Base-by-base conservation (phyloP, 1,140 invertebrate species). In the Hestina assimilis region DNA sequence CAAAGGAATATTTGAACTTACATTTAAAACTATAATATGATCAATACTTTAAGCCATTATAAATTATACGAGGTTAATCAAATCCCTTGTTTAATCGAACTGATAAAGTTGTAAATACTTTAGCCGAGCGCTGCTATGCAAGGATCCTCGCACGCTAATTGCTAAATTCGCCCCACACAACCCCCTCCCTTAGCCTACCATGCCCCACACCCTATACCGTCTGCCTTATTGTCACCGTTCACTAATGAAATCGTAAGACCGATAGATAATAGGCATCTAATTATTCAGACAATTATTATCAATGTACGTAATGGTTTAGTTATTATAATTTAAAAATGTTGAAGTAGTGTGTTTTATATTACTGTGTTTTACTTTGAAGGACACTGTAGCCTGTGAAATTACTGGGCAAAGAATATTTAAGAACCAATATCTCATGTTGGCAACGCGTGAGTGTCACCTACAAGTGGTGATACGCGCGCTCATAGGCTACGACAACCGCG, bases 131-230 rank as follows among this genome's bases (percentile, higher is more conserved):
- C 19, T 26, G 29, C 29, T 19, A 33, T 38, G 47, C 42, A 33
- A 23, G 53, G 54, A 63, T 47, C 50, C 60, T 59, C 60, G 68
- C 66, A 69, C 69, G 71, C 69, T 74, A 76, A 76, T 76, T 74
- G 71, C 65, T 72, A 74, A 74, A 74, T 74, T 77, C 62, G 63
- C 59, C 67, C 63, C 50, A 20, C 47, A n/a, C n/a, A n/a, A 45
- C 31, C 45, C 28, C 33, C 9, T 42, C 52, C 43, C 33, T 15
- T 28, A 29, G 6, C 41, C 56, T 40, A 35, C 45, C 33, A 8
- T 43, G 5, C 41, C 46, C 14, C 42, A 4, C 40, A 1, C 12
- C 17, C 51, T 11, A 47, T 21, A 26, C 46, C 42, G 31, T 35
- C 14, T 15, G 31, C 31, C 46, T 26, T 60, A 66, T 66, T 63